Evolutionary conservation across 2,797 vertebrate genomes (phyloP), one percentile per base, ranked within the genome.

Genomic region (Tapera naevia): DNA sequence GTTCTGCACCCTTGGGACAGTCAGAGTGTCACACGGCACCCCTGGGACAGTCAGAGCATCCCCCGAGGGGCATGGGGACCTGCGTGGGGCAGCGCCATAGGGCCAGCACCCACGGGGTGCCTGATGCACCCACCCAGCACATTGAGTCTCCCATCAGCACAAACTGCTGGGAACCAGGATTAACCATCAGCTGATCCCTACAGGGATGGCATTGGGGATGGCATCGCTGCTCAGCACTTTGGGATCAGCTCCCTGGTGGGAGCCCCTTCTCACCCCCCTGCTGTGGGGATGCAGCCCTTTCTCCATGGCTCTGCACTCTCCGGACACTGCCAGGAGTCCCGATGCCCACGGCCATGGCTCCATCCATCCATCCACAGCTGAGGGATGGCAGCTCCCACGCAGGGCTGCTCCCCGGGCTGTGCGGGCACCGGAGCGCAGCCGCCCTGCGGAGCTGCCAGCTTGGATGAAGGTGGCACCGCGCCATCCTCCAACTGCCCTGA

Each of bases 361-460:
- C 6, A 18, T 27, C 62, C 6, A 18, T 27, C 62, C n/a, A 1
- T 8, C 60, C 4, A 4, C n/a, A 28, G 0, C 39, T 2, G 1
- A 13, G 39, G 27, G 48, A 23, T 32, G 11, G 62, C 73, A 60
- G 89, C 72, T 67, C 71, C 58, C 0, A 1, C 12, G 0, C 54
- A 5, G 48, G 53, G 84, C 62, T 62, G 28, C 7, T 25, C n/a
- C 19, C 75, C 7, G 1, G 74, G 86, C 65, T n/a, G 65, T 78
- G 76, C 5, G 9, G 7, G 83, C 60, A 9, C 70, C 3, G 1
- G 41, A 73, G 88, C 24, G 3, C 45, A 15, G 78, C 72, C 51
- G 85, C 94, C 78, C 94, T 1, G 45, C 15, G 21, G 94, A 90
- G 86, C 93, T 93, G 94, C 91, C 95, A 93, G 89, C 80, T 94